These are phyloP conservation scores for Gymnocephalus cernua DNA, from an alignment of 2,113 vertebrate species.

Conservation along the genomic window DNA sequence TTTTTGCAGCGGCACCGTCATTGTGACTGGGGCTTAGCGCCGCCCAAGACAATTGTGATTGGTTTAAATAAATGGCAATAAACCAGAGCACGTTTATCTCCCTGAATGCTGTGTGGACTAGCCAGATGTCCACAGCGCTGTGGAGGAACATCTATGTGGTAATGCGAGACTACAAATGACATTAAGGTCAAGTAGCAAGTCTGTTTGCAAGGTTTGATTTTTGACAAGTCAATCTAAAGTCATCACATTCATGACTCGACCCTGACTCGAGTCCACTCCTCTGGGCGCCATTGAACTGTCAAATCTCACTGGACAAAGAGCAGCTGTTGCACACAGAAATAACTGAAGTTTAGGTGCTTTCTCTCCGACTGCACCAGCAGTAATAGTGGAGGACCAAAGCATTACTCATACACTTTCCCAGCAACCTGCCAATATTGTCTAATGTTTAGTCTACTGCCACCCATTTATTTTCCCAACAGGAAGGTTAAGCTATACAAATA, in stretches of 20 bases:
- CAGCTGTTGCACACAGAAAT: not conserved
- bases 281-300: not conserved
- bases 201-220: not conserved
- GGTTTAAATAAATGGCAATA: no score
- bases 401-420: conserved; percentile 26
- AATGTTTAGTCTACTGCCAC: conserved; percentile 33
- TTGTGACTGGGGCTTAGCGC: no score
- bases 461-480: conserved; percentile 13
- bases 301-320: conserved; percentile 12
- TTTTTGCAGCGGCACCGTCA: no score
- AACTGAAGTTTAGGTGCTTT: not conserved
- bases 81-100: no score
- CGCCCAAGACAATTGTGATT: no score
- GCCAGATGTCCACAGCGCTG: no score
- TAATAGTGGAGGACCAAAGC: not conserved
- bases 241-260: not conserved
- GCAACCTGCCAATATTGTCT: conserved; percentile 14
- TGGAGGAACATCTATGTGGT: no score
- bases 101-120: no score
- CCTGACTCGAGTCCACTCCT: not conserved
- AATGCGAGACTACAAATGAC: no score
- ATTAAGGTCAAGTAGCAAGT: not conserved
- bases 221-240: not conserved
- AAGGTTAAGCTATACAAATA: conserved; percentile 30
- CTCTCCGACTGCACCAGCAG: not conserved